Percentiles rank a stretch among this genome's conserved stretches.
Evolutionary conservation across 2,888 invertebrate genomes (phyloP).

Genomic region (Sinohyriopsis cumingii): DNA sequence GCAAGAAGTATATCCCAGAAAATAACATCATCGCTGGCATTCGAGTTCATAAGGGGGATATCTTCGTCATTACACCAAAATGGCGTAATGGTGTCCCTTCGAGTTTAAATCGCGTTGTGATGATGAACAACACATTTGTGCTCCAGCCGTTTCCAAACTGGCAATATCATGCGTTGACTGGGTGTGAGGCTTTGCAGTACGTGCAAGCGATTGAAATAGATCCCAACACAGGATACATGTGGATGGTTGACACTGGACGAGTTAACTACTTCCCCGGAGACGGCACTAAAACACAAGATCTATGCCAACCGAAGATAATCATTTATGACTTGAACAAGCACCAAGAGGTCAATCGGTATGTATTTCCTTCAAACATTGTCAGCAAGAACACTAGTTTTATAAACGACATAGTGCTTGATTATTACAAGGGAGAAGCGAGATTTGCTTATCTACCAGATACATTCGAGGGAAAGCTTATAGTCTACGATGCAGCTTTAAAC

Average conservation of each 20-base stretch:
- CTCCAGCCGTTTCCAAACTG: constrained; percentile 38
- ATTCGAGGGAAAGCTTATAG: constrained; percentile 36
- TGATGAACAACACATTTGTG: constrained; percentile 13
- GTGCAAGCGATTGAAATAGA: constrained; percentile 46
- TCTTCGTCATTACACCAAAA: constrained; percentile 37
- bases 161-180: constrained; percentile 26
- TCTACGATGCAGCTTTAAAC: constrained; percentile 36
- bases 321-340: neutral
- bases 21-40: constrained; percentile 26
- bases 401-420: constrained; percentile 49
- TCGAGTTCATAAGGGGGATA: constrained; percentile 25
- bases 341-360: constrained; percentile 11
- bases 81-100: constrained; percentile 37
- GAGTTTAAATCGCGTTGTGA: constrained; percentile 25
- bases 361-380: constrained; percentile 27
- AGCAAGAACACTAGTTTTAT: constrained; percentile 35
- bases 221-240: constrained; percentile 42
- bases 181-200: constrained; percentile 37
- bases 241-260: constrained; percentile 43
- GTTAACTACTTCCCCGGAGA: constrained; percentile 9
- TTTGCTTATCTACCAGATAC: constrained; percentile 51
- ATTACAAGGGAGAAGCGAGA: constrained; percentile 22
- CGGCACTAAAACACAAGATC: neutral
- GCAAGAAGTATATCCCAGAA: constrained; percentile 12
- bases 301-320: neutral